Conservation (phyloP, 2,797 vertebrate species). For the Agapornis canus region DNA sequence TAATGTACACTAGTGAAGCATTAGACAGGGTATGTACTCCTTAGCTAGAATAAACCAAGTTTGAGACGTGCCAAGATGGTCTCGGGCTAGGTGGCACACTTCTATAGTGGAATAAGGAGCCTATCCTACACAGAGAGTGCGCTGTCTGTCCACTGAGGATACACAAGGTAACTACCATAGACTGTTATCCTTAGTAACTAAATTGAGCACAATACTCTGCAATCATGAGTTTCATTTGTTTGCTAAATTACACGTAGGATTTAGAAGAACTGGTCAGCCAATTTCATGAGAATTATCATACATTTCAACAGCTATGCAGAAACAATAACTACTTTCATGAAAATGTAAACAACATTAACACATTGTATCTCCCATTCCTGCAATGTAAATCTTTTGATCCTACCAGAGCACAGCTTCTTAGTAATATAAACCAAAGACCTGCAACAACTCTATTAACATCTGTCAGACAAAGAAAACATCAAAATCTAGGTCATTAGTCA, state of each 20-base stretch:
- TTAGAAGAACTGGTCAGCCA: not conserved
- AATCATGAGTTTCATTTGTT: not conserved
- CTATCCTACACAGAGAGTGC: not conserved
- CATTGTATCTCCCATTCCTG: not conserved
- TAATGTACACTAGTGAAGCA: not conserved
- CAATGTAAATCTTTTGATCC: not conserved
- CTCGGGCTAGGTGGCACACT: not conserved
- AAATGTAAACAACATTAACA: not conserved
- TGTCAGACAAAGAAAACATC: not conserved
- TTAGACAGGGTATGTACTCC: not conserved
- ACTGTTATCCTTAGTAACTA: not conserved
- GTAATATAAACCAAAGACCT: not conserved
- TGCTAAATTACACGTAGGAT: not conserved
- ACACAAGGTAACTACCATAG: not conserved
- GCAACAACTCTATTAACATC: not conserved
- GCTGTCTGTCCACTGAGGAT: not conserved
- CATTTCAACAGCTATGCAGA: not conserved
- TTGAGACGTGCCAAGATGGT: not conserved
- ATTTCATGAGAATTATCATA: not conserved
- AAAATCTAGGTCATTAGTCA: not conserved
- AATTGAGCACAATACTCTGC: not conserved
- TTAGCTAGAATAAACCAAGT: not conserved
- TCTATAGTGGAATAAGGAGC: not conserved
- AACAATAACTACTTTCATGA: not conserved
- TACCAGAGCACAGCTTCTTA: not conserved